Conservation (phyloP, 2,888 invertebrate genomes). For the Diloba caeruleocephala region DNA sequence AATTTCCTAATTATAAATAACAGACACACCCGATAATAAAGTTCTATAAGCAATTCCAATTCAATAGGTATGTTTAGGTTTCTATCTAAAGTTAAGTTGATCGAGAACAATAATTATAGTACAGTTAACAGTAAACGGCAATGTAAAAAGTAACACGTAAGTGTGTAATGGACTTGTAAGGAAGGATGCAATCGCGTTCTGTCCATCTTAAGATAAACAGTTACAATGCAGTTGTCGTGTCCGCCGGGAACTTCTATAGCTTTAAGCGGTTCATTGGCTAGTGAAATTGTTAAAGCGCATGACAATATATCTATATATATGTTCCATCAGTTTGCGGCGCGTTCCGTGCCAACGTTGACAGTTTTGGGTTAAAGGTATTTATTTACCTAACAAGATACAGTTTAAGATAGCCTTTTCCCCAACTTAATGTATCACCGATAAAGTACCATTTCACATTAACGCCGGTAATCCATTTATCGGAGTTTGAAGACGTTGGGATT, state of each 20-base stretch:
- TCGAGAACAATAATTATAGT: conserved; percentile 19
- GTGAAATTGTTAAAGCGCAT: conserved; percentile 57
- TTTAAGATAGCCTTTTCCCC: conserved; percentile 70
- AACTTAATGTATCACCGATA: conserved; percentile 65
- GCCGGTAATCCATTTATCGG: conserved; percentile 59
- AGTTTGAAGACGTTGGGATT: conserved; percentile 65
- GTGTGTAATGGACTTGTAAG: conserved; percentile 55
- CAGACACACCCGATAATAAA: too few species aligned
- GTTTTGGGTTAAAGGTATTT: conserved; percentile 81
- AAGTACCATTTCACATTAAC: conserved; percentile 63
- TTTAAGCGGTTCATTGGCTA: conserved; percentile 59
- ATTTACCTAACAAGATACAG: conserved; percentile 77
- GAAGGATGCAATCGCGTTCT: conserved; percentile 53
- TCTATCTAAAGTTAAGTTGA: neutral
- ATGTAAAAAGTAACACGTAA: conserved; percentile 48
- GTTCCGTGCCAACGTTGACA: conserved; percentile 70
- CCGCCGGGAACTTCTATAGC: conserved; percentile 41
- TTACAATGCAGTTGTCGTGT: conserved; percentile 55
- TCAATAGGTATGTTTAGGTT: too few species aligned
- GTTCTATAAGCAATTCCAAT: too few species aligned
- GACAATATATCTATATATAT: conserved; percentile 50
- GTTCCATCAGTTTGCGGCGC: conserved; percentile 64
- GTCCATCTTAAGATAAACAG: conserved; percentile 57
- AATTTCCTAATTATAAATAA: too few species aligned
- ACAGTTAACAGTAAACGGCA: conserved; percentile 24